A percentile compares a stretch with the other conserved stretches of the same genome.
These are phyloP conservation scores for Alosa sapidissima DNA, from an alignment of 2,797 vertebrate species.

Conservation along the genomic window DNA sequence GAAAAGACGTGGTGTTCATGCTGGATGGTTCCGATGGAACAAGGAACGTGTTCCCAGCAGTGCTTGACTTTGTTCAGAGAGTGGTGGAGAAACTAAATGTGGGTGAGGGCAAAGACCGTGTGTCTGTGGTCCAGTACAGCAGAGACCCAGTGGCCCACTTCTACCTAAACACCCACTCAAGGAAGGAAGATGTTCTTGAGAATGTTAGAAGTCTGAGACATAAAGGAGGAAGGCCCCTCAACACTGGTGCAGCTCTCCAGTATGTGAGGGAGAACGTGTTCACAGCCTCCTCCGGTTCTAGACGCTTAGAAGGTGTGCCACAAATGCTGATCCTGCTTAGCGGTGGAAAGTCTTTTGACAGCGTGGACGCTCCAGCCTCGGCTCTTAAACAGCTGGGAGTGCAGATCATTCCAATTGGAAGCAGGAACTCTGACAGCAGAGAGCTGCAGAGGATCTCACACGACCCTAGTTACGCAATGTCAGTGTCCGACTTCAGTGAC, in stretches of 20 bases:
- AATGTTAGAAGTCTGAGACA: constrained; percentile 65
- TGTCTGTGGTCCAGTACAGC: constrained; percentile 83
- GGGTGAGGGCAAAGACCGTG: constrained; percentile 72
- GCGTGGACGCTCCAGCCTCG: constrained; percentile 66
- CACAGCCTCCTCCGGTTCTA: constrained; percentile 67
- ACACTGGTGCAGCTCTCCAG: constrained; percentile 78
- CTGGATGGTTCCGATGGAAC: constrained; percentile 81
- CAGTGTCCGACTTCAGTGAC: constrained; percentile 68
- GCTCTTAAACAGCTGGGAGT: constrained; percentile 67
- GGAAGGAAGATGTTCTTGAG: constrained; percentile 63
- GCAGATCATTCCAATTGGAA: constrained; percentile 71
- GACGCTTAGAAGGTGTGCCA: constrained; percentile 69
- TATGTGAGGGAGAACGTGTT: constrained; percentile 74
- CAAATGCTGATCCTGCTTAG: constrained; percentile 80
- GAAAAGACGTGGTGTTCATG: constrained; percentile 85
- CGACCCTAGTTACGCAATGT: constrained; percentile 66
- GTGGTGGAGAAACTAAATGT: constrained; percentile 78
- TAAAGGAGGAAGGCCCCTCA: constrained; percentile 74
- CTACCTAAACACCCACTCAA: constrained; percentile 75
- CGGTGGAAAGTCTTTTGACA: constrained; percentile 75
- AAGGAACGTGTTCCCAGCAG: constrained; percentile 72
- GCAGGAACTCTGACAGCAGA: constrained; percentile 66
- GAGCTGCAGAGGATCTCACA: constrained; percentile 76
- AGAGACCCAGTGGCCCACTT: constrained; percentile 73
- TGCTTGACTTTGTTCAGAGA: constrained; percentile 78